Conservation (phyloP, 1,140 invertebrate species). For the Brachystomella parvula region DNA sequence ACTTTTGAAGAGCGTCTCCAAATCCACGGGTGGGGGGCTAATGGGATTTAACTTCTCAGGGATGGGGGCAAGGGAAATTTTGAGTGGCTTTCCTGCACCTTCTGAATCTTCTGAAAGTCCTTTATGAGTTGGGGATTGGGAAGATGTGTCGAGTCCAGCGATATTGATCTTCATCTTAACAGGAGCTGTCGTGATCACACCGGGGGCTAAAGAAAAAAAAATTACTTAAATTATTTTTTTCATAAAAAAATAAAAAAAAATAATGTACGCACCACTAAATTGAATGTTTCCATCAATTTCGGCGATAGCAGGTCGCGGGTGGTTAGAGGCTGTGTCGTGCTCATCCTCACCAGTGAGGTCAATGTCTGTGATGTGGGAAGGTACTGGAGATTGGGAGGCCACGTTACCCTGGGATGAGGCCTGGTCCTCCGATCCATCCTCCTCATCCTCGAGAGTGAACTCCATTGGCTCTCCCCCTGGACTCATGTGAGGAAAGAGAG, state of each 20-base stretch:
- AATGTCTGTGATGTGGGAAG: conserved; percentile 14
- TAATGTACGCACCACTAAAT: conserved; percentile 12
- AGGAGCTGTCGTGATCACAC: neutral
- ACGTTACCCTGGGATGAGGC: too few species aligned
- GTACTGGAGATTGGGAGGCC: neutral
- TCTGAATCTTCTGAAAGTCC: neutral
- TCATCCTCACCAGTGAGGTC: conserved; percentile 32
- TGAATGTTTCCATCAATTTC: conserved; percentile 28
- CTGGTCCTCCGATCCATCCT: neutral
- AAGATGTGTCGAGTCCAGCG: conserved; percentile 20
- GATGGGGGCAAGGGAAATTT: neutral
- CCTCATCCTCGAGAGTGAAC: conserved; percentile 17
- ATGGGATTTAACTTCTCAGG: neutral
- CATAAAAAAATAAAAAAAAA: neutral
- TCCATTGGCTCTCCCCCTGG: conserved; percentile 11
- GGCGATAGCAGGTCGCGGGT: neutral
- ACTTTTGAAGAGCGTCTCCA: conserved; percentile 42
- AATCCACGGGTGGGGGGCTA: conserved; percentile 46
- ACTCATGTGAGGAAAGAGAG: conserved; percentile 6
- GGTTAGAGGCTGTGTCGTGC: neutral
- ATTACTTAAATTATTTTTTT: neutral
- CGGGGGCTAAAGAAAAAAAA: conserved; percentile 3
- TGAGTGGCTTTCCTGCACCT: neutral
- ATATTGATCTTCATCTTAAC: conserved; percentile 31
- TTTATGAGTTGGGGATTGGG: conserved; percentile 12